Evolutionary conservation across 1,140 invertebrate genomes (phyloP), one percentile per base, ranked within the genome.

Genomic region (Propsilocerus akamusi): DNA sequence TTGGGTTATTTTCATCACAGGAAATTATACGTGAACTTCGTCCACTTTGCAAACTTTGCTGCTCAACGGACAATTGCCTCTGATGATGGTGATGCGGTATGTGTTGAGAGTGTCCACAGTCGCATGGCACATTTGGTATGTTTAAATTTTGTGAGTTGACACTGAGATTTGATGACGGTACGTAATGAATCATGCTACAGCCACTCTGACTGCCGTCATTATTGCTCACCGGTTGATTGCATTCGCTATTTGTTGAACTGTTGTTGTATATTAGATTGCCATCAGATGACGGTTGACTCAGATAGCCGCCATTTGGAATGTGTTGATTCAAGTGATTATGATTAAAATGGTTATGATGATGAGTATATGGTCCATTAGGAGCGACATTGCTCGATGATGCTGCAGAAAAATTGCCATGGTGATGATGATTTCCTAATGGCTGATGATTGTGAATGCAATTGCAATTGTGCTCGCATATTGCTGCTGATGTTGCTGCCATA

Each of bases 341-440:
- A 20, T 41, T 41, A 17, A 41, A 41, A 41, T 41, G 34, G 34
- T 41, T 41, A 41, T 41, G 34, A 41, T 41, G 34, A 41, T 41
- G n/a, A 6, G 34, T 17, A 20, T 41, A 41, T 41, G 34, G 34
- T 41, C 34, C 34, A 41, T 41, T 41, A 41, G 34, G 6, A 17
- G 14, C 34, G 20, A 17, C 32, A 37, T 12, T 17, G 20, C n/a
- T 6, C n/a, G 34, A 17, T 6, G 34, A 20, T n/a, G 34, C 12
- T 7, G 14, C 10, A 41, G 12, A 8, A 17, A n/a, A 8, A 41
- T 17, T 37, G 5, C n/a, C 10, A 17, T n/a, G 34, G 22, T 41
- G 34, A 41, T 41, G 17, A 41, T 41, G n/a, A n/a, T n/a, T n/a
- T n/a, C n/a, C n/a, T n/a, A n/a, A n/a, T n/a, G n/a, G n/a, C n/a